phyloP scores from a whole-genome alignment of 2,888 invertebrate genomes.

The Heliconius ethilla region DNA sequence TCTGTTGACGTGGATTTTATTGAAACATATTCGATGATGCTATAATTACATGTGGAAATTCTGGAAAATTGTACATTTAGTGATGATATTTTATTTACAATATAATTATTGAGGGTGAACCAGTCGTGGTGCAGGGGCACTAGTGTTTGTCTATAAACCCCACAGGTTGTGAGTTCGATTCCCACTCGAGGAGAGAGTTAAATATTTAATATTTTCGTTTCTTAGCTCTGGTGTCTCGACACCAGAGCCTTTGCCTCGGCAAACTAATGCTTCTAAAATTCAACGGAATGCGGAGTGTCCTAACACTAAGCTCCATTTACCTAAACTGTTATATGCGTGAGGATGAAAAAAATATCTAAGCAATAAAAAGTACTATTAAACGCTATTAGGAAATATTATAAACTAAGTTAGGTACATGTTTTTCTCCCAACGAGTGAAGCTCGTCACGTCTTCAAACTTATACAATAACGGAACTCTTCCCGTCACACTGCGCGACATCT shows the following conservation, averaged over 20 bases:
- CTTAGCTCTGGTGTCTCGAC: too few relatives aligned
- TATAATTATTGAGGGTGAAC: background rate
- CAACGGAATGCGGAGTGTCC: too few relatives aligned
- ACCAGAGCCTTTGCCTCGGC: too few relatives aligned
- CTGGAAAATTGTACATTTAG: background rate
- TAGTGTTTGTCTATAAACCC: too few relatives aligned
- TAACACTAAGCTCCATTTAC: too few relatives aligned
- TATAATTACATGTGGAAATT: constrained; percentile 53
- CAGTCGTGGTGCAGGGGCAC: too few relatives aligned
- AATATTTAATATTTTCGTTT: too few relatives aligned
- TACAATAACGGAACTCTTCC: constrained; percentile 63
- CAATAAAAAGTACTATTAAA: background rate
- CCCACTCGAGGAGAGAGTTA: too few relatives aligned
- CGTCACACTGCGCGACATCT: constrained; percentile 52
- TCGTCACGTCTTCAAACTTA: constrained; percentile 64
- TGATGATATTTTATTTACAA: background rate
- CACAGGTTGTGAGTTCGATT: too few relatives aligned
- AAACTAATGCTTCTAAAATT: too few relatives aligned
- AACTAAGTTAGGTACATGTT: background rate
- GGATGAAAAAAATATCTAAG: background rate
- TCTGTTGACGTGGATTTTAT: constrained; percentile 70
- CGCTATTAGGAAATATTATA: background rate
- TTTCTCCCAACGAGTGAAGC: constrained; percentile 45
- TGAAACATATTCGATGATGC: constrained; percentile 51
- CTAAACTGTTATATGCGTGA: too few relatives aligned